Evolutionary conservation across 2,888 invertebrate species (phyloP).

Genomic region (Spisula subtruncata): DNA sequence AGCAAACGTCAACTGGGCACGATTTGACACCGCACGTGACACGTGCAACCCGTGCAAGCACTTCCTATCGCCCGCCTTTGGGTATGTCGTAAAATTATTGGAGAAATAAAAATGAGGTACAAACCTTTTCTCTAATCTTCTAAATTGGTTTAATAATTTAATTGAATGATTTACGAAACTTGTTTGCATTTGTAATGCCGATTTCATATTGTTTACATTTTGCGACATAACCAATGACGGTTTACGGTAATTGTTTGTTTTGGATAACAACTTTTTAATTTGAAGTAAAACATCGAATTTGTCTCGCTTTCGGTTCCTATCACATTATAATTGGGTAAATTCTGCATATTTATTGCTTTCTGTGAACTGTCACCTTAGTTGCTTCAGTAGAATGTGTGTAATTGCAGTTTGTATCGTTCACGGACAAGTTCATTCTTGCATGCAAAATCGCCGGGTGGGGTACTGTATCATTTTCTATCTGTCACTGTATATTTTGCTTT

Average conservation of each 20-base stretch:
- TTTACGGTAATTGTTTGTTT: constrained; percentile 31
- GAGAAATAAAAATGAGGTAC: not conserved
- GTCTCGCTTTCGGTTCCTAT: not conserved
- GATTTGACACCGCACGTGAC: not conserved
- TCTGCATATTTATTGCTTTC: not conserved
- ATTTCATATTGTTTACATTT: constrained; percentile 38
- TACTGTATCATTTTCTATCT: not conserved
- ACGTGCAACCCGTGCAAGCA: not conserved
- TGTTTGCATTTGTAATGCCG: too few species aligned
- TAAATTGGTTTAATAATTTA: too few species aligned
- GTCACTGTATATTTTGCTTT: too few species aligned
- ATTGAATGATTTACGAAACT: too few species aligned
- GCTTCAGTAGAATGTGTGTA: not conserved
- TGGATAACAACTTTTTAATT: not conserved
- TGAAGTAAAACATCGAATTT: not conserved
- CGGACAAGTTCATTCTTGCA: constrained; percentile 49
- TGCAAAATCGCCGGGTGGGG: constrained; percentile 45
- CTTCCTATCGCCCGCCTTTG: constrained; percentile 24
- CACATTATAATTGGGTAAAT: not conserved
- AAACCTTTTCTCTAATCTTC: too few species aligned
- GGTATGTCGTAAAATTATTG: constrained; percentile 15
- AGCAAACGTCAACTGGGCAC: too few species aligned
- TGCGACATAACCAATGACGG: constrained; percentile 25
- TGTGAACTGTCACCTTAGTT: not conserved
- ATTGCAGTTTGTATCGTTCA: not conserved